Conservation (phyloP, 2,888 invertebrate species). For the Phengaris alcon region DNA sequence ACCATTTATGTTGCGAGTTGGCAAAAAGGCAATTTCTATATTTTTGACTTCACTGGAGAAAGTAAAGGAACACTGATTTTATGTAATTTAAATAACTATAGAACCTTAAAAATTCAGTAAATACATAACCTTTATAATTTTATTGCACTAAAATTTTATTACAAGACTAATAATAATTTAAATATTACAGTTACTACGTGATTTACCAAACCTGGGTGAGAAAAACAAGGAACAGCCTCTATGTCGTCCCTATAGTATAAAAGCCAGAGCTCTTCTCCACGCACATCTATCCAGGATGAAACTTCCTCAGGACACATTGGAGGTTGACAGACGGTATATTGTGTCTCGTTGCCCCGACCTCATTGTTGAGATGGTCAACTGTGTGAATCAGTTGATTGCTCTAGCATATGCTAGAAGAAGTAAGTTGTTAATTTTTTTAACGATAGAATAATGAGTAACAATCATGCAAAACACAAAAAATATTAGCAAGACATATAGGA, state of each 20-base stretch:
- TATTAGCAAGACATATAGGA: no score
- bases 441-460: neutral
- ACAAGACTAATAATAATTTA: neutral
- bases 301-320: constrained; percentile 87
- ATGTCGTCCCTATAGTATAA: constrained; percentile 94
- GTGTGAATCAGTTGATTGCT: constrained; percentile 95
- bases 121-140: no score
- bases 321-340: constrained; percentile 90
- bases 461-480: no score
- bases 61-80: no score
- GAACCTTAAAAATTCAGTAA: no score
- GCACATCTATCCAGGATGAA: constrained; percentile 94
- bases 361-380: constrained; percentile 98
- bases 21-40: no score
- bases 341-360: constrained; percentile 95
- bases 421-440: constrained; percentile 63
- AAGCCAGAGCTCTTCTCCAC: constrained; percentile 95
- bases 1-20: no score
- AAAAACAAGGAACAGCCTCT: constrained; percentile 97
- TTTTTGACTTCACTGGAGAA: no score
- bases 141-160: neutral
- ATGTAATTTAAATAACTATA: no score
- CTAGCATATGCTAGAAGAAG: constrained; percentile 93
- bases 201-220: constrained; percentile 93
- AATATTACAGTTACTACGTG: constrained; percentile 87